A percentile compares a stretch with the other conserved stretches of the same genome.
phyloP scores from a whole-genome alignment of 2,797 vertebrate genomes.

The Parauchenoglanis punctatus region DNA sequence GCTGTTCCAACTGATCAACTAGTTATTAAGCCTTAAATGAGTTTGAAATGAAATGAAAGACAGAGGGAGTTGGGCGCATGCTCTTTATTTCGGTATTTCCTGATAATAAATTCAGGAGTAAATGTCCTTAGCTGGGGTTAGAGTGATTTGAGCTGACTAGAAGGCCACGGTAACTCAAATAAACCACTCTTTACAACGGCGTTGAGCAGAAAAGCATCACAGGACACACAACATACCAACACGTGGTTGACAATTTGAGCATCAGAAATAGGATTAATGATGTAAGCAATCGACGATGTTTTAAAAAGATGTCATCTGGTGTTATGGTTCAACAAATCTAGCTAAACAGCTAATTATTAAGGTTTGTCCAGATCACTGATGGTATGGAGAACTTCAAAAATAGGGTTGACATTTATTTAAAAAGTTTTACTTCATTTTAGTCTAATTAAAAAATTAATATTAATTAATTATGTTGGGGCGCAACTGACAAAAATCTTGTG shows the following conservation, averaged over 20 bases:
- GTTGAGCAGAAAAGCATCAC: neutral
- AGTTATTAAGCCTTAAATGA: neutral
- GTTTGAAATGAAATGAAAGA: neutral
- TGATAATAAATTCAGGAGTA: neutral
- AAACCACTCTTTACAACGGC: neutral
- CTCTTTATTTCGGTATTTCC: neutral
- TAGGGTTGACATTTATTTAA: neutral
- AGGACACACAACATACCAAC: neutral
- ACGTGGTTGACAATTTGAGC: neutral
- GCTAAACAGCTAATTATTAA: neutral
- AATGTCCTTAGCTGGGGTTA: neutral
- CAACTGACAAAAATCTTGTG: neutral
- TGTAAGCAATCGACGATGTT: neutral
- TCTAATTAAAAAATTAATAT: neutral
- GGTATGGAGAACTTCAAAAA: neutral
- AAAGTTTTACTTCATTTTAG: neutral
- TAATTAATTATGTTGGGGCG: neutral
- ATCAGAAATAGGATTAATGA: neutral
- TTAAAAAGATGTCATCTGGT: neutral
- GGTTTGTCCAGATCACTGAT: neutral
- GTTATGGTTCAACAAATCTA: neutral
- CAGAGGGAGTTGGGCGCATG: neutral
- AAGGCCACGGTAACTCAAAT: neutral
- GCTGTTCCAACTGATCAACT: neutral
- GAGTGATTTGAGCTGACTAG: neutral